These are phyloP conservation scores for Paradoxurus hermaphroditus DNA, from an alignment of 2,113 vertebrate genomes.

Conservation along the genomic window DNA sequence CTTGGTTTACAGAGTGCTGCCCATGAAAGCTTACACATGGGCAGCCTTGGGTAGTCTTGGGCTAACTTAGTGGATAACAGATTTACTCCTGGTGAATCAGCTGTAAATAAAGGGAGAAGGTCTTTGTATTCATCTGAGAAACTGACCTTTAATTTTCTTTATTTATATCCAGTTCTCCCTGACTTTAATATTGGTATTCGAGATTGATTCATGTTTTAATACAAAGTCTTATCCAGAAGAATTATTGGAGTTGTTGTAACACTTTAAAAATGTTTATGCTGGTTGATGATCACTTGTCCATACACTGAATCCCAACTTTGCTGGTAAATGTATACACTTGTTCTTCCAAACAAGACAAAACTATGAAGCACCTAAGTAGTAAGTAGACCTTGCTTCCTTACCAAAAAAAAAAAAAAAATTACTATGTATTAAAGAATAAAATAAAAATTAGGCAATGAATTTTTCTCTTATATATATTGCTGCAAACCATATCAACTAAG, in stretches of 20 bases:
- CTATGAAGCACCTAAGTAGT: neutral
- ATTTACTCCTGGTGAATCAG: slow-evolving; percentile 52
- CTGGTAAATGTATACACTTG: neutral
- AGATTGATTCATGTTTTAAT: slow-evolving; percentile 42
- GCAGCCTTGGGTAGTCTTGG: slow-evolving; percentile 32
- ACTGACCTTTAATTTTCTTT: slow-evolving; percentile 38
- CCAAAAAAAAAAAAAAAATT: neutral
- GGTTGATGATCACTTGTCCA: neutral
- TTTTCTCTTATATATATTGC: neutral
- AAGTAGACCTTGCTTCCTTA: slow-evolving; percentile 37
- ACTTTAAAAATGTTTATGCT: neutral
- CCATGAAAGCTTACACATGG: slow-evolving; percentile 45
- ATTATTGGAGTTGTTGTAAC: neutral
- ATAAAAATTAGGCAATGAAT: neutral
- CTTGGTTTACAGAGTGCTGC: neutral
- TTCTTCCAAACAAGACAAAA: neutral
- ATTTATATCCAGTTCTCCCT: slow-evolving; percentile 11
- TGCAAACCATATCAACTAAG: neutral
- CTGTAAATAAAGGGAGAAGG: slow-evolving; percentile 60
- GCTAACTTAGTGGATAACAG: slow-evolving; percentile 50
- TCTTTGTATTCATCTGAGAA: neutral
- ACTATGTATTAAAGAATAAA: neutral
- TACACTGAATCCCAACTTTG: neutral
- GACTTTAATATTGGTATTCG: neutral
- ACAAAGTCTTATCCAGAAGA: neutral